Evolutionary conservation across 2,888 invertebrate species (phyloP), one percentile per base, ranked within the genome.

Genomic region (Adela reaumurella): DNA sequence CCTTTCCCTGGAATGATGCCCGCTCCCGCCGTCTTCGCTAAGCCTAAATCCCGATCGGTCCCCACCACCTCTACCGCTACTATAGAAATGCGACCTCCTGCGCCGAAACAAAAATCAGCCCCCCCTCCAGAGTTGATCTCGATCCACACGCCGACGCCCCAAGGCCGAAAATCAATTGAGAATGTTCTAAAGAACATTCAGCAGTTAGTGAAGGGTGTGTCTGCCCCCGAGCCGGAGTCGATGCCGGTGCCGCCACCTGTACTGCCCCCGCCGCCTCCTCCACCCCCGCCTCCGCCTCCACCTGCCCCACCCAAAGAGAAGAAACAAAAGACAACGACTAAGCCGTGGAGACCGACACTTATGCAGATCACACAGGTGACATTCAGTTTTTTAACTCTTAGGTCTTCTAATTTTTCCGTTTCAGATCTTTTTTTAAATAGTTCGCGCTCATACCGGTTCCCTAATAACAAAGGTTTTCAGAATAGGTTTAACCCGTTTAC

Each of bases 271-370:
- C 35, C 44, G 3, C 49, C 45, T 2, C 45, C 50, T 19, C 47
- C 48, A 3, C 43, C 49, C 8, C 16, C 29, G 17, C 19, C 51
- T 3, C 41, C 46, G 14, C 17, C 29, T 6, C 35, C 46, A 10
- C 50, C 24, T 11, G 56, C 58, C 11, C 52, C 59, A 42, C 58
- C 67, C 1, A 69, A 69, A 0, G 70, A 73, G 1, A 79, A 77
- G 58, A 79, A 79, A 52, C 58, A 65, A 11, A 78, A 72, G 53
- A 70, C 78, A 0, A 78, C 84, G 46, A 83, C 81, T 47, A 88
- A 87, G 58, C 85, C 85, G 50, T 89, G 88, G 88, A 73, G 87
- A 50, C 88, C 88, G 0, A 87, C 86, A 4, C 69, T 89, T 19
- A 85, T 89, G 73, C 87, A 88, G 2, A 85, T 88, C 20, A 82